Conservation (phyloP, 2,113 vertebrate species). For the Crotalus horridus region DNA sequence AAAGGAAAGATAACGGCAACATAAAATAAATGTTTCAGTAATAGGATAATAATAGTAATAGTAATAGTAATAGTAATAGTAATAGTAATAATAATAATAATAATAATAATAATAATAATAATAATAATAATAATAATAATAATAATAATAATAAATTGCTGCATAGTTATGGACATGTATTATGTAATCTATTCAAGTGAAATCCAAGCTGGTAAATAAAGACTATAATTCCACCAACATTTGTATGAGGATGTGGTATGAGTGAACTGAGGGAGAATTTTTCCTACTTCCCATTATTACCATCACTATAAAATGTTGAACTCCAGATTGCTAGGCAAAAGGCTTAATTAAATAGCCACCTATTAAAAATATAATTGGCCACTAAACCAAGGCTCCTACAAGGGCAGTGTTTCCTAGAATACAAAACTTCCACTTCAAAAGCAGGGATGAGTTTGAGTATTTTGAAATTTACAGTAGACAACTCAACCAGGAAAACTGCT, state of each 20-base stretch:
- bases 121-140: no score
- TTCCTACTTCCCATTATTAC: not conserved
- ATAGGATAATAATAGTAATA: no score
- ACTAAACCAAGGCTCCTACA: constrained; percentile 50
- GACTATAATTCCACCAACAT: not conserved
- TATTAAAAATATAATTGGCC: constrained; percentile 59
- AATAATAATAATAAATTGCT: not conserved
- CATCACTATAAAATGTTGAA: not conserved
- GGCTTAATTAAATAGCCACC: constrained; percentile 43
- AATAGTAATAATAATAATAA: no score
- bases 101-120: not conserved
- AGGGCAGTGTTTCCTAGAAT: constrained; percentile 47
- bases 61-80: no score
- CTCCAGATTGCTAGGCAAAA: constrained; percentile 1
- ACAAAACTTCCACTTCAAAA: constrained; percentile 64
- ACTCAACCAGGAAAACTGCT: constrained; percentile 31
- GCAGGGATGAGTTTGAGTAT: constrained; percentile 61
- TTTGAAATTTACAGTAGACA: constrained; percentile 48
- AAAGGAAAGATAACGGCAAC: not conserved
- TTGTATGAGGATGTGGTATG: not conserved
- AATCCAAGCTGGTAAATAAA: not conserved
- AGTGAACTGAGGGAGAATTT: not conserved
- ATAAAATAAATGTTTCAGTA: not conserved
- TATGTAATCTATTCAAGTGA: not conserved
- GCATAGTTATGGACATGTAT: not conserved